phyloP scores from a whole-genome alignment of 2,888 invertebrate genomes.

The Cheilosia vernalis region DNA sequence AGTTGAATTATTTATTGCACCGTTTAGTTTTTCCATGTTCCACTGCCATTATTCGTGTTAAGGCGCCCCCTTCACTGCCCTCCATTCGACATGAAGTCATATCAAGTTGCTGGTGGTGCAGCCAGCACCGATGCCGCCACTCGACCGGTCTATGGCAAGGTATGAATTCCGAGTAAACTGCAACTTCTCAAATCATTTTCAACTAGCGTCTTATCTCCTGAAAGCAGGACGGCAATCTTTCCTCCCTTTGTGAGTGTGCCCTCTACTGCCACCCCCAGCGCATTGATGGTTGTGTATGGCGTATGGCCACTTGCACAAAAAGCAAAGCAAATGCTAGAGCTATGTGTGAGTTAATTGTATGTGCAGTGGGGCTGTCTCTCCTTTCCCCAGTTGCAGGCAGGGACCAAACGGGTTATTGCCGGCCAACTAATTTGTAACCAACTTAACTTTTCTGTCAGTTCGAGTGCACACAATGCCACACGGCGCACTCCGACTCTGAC shows the following conservation, averaged over 20 bases:
- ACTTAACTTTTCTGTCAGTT: slow-evolving; percentile 76
- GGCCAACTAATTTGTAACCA: slow-evolving; percentile 75
- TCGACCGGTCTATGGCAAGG: slow-evolving; percentile 30
- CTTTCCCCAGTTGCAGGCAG: slow-evolving; percentile 14
- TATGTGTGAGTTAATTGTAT: slow-evolving; percentile 70
- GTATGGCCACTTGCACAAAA: slow-evolving; percentile 7
- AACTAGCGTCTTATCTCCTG: slow-evolving; percentile 72
- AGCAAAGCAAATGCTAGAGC: slow-evolving; percentile 26
- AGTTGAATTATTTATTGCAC: slow-evolving; percentile 73
- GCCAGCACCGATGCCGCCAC: slow-evolving; percentile 9
- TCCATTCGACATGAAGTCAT: slow-evolving; percentile 61
- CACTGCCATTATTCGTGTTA: slow-evolving; percentile 71
- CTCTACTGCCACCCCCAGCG: slow-evolving; percentile 1
- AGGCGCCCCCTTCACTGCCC: slow-evolving; percentile 26
- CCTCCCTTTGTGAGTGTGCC: slow-evolving; percentile 31
- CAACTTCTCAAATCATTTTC: slow-evolving; percentile 74
- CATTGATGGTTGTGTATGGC: slow-evolving; percentile 39
- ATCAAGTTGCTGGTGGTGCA: slow-evolving; percentile 44
- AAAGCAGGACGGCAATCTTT: slow-evolving; percentile 71
- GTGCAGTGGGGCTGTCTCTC: slow-evolving; percentile 18
- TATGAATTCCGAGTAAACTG: slow-evolving; percentile 66
- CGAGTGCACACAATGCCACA: slow-evolving; percentile 74
- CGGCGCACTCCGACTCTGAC: slow-evolving; percentile 47
- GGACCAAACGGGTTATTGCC: slow-evolving; percentile 60
- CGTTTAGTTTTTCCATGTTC: slow-evolving; percentile 74